Conservation (phyloP, 2,113 vertebrate genomes). For the Alaudala cheleensis region DNA sequence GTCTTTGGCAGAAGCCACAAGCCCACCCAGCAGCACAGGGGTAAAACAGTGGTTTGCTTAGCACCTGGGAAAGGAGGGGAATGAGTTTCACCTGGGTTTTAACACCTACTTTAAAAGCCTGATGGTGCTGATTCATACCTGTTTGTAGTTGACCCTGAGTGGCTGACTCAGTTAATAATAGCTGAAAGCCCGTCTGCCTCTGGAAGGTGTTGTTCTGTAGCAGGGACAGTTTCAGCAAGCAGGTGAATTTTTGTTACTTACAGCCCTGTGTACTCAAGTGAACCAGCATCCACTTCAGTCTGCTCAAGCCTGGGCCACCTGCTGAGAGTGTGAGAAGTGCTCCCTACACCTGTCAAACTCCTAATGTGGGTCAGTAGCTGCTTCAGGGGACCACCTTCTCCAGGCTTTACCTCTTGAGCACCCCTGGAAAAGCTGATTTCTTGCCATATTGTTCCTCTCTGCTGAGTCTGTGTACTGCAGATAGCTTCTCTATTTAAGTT, state of each 20-base stretch:
- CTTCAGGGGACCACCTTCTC: not conserved
- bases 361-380: conserved; percentile 17
- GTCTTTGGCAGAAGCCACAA: not conserved
- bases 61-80: not conserved
- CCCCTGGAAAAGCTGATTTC: not conserved
- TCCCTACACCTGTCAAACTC: not conserved
- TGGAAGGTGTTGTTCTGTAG: not conserved
- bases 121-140: not conserved
- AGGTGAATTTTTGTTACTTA: not conserved
- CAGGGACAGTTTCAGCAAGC: not conserved
- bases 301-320: not conserved
- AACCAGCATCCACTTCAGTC: not conserved
- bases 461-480: too few species aligned
- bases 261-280: not conserved
- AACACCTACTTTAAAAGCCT: not conserved
- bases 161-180: not conserved
- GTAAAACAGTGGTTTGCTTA: not conserved
- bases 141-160: not conserved
- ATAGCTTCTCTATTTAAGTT: not conserved
- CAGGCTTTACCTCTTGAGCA: not conserved
- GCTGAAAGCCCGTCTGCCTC: not conserved
- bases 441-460: not conserved
- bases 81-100: not conserved
- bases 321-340: not conserved
- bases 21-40: not conserved